These are phyloP conservation scores for Pangasius larnaudii DNA, from an alignment of 2,797 vertebrate genomes.

Conservation along the genomic window DNA sequence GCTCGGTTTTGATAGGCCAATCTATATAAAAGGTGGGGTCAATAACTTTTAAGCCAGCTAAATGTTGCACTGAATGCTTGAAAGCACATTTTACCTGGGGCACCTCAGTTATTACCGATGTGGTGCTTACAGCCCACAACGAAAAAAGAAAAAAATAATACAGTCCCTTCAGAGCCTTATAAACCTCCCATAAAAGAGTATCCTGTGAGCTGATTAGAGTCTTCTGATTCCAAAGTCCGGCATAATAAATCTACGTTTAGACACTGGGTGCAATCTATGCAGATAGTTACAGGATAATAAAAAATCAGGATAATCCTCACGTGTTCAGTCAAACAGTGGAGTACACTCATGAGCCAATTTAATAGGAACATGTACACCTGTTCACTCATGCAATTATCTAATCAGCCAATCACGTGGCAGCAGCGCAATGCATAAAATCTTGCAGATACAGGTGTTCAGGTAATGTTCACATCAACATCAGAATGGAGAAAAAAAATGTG, in stretches of 20 bases:
- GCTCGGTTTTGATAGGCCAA: background rate
- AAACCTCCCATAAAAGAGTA: background rate
- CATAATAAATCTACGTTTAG: background rate
- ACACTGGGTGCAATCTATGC: background rate
- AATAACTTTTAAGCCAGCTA: background rate
- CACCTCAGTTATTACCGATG: background rate
- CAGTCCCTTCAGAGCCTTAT: background rate
- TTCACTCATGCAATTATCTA: background rate
- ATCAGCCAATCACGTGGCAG: background rate
- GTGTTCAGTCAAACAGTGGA: background rate
- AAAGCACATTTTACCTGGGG: background rate
- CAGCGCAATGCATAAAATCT: background rate
- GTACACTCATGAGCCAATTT: background rate
- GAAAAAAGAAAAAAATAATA: background rate
- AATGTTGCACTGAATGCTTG: background rate
- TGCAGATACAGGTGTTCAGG: background rate
- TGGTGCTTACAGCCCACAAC: background rate
- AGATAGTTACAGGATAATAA: background rate
- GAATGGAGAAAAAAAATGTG: background rate
- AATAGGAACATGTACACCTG: background rate
- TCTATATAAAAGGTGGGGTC: background rate
- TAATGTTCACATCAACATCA: background rate
- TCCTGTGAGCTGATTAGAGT: background rate
- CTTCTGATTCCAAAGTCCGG: background rate
- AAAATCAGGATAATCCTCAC: slow-evolving; percentile 11